Evolutionary conservation across 2,113 vertebrate genomes (phyloP), one percentile per base, ranked within the genome.

Genomic region (Passer domesticus): DNA sequence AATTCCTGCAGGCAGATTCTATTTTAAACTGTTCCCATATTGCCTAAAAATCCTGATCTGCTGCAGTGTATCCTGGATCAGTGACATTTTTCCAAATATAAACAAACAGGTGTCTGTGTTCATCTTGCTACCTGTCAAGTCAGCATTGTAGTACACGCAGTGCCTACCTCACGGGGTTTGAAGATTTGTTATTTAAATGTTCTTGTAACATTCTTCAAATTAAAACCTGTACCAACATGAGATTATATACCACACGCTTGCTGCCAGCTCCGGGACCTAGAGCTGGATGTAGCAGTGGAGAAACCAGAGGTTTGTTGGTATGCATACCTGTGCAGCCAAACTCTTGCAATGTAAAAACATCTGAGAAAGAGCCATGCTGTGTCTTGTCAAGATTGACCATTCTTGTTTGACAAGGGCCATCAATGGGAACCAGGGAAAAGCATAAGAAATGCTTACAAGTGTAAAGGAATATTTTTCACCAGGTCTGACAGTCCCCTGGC

Each of bases 111-210:
- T 62, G 28, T 52, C 62, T 50, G 13, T 59, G 53, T 31, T 84
- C 52, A 46, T 63, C 74, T 90, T 64, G 21, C 31, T 35, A 31
- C 43, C 21, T 4, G 3, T 41, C 53, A 69, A n/a, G 31, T 79
- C 58, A 79, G 28, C 17, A 6, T 30, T 66, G 25, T 52, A 60
- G 31, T 37, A 31, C 22, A 25, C 0, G 0, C 5, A 4, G 14
- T 91, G 49, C 47, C 33, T 50, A 3, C 39, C 12, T 74, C 67
- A 28, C 0, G 1, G 39, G 24, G 5, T 47, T 60, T 59, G 43
- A 30, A 22, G 14, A 63, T 78, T 56, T 58, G 19, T 78, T 83
- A 28, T 59, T 84, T 81, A 44, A 18, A 72, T 24, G 10, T 52
- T 92, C 56, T 78, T 4, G 1, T 75, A 60, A n/a, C 21, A 14